phyloP scores from a whole-genome alignment of 2,797 vertebrate species.

The Muraenolepis orangiensis region DNA sequence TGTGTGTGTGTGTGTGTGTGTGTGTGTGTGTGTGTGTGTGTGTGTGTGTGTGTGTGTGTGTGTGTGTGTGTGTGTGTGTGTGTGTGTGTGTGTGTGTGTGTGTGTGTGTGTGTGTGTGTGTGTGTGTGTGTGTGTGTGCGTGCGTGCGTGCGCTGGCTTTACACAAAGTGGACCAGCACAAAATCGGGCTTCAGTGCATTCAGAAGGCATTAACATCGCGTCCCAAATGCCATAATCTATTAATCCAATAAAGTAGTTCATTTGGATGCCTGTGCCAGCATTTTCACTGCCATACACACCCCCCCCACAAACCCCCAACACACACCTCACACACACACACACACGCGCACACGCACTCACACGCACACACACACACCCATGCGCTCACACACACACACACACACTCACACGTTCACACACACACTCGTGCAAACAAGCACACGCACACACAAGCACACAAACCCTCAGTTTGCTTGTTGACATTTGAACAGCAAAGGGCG shows the following conservation, averaged over 20 bases:
- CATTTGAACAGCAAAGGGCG: slow-evolving; percentile 49
- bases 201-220: background rate
- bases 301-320: slow-evolving; percentile 15
- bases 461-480: slow-evolving; percentile 30
- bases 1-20: background rate
- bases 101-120: background rate
- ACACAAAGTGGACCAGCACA: no score
- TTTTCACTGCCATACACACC: background rate
- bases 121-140: background rate
- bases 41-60: background rate
- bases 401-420: background rate
- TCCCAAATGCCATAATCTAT: background rate
- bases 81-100: background rate
- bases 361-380: slow-evolving; percentile 3
- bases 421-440: background rate
- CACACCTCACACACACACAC: background rate
- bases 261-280: background rate
- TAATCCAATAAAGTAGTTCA: background rate
- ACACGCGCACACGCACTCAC: background rate
- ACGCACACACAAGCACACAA: slow-evolving; percentile 3
- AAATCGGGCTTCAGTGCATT: background rate
- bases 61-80: background rate
- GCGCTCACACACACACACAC: background rate
- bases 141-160: no score
- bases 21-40: background rate